Conservation (phyloP, 2,113 vertebrate genomes). For the Rhombomys opimus region DNA sequence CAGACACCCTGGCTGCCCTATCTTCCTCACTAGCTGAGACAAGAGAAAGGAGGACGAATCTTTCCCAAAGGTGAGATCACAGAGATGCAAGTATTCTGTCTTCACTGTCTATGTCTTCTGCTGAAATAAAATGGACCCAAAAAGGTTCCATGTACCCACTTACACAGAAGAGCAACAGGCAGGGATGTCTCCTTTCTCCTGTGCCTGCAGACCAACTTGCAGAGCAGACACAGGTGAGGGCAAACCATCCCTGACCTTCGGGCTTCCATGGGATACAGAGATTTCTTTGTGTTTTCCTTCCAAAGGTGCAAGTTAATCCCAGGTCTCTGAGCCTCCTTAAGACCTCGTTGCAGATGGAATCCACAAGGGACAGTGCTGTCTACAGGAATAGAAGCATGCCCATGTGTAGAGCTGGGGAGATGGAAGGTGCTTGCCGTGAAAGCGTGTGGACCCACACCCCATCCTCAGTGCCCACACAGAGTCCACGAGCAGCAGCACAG, state of each 20-base stretch:
- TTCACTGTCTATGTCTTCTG: background rate
- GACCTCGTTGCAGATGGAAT: background rate
- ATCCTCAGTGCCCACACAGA: too few relatives aligned
- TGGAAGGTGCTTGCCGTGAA: background rate
- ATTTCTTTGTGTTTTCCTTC: background rate
- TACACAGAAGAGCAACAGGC: background rate
- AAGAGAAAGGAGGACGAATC: background rate
- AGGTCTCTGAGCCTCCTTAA: background rate
- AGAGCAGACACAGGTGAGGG: background rate
- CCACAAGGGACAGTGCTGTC: background rate
- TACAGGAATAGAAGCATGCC: background rate
- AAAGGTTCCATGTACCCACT: background rate
- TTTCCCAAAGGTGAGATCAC: background rate
- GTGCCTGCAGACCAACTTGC: background rate
- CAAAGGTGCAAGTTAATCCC: constrained; percentile 10
- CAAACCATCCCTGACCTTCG: background rate
- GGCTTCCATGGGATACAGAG: background rate
- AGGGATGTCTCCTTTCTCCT: background rate
- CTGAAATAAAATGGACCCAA: constrained; percentile 14
- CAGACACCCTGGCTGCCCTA: background rate
- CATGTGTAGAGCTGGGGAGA: background rate
- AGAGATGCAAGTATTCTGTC: background rate
- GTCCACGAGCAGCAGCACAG: background rate
- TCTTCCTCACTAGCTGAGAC: background rate
- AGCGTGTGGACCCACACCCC: too few relatives aligned